Conservation (phyloP, 2,113 vertebrate species). For the Megaptera novaeangliae region DNA sequence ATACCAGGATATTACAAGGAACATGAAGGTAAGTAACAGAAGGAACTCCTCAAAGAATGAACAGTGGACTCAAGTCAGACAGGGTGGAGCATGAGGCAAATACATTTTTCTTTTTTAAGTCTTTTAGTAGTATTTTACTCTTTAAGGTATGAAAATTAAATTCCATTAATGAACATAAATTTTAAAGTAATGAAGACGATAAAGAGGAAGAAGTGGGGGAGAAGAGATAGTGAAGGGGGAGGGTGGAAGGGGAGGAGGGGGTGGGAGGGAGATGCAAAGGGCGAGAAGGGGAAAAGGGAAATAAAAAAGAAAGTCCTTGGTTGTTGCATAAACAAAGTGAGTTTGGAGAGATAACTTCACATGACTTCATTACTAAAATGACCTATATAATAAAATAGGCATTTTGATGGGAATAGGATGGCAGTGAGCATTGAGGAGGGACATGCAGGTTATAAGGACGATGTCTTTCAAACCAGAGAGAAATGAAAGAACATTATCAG, state of each 20-base stretch:
- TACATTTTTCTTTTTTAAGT: background rate
- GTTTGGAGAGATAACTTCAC: background rate
- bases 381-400: background rate
- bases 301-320: background rate
- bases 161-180: background rate
- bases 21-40: background rate
- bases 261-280: too few species aligned
- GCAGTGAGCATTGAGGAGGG: background rate
- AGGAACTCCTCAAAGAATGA: background rate
- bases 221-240: background rate
- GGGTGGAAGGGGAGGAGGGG: rapidly evolving
- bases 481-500: background rate
- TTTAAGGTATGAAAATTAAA: background rate
- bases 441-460: background rate
- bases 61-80: too few species aligned
- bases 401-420: background rate
- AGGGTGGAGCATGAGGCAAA: background rate
- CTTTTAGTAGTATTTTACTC: background rate
- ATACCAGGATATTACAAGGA: background rate
- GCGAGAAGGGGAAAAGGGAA: too few species aligned
- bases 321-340: background rate
- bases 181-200: background rate
- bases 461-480: background rate
- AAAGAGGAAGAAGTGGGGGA: too few species aligned
- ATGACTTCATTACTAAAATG: background rate